A percentile compares a stretch with the other conserved stretches of the same genome.
Evolutionary conservation across 1,140 invertebrate genomes (phyloP).

Genomic region (Solenopsis fugax): DNA sequence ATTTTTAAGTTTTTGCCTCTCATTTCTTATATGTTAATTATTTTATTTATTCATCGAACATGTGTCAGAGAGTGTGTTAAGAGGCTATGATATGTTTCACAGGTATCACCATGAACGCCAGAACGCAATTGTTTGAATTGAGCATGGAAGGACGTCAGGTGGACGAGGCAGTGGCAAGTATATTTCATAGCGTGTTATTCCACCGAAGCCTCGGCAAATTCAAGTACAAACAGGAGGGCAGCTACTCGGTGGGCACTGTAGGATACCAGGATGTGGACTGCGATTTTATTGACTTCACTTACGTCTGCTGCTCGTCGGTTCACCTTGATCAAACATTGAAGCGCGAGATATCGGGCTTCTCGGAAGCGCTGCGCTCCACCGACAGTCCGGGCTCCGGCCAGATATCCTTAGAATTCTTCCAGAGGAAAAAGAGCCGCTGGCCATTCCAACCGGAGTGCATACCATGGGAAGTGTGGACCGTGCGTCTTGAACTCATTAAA

Average conservation of each 20-base stretch:
- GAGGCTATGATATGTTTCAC: conserved; percentile 36
- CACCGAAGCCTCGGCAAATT: conserved; percentile 98
- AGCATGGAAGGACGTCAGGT: conserved; percentile 97
- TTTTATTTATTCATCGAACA: neutral
- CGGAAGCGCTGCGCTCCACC: conserved; percentile 92
- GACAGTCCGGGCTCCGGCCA: conserved; percentile 92
- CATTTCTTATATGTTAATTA: neutral
- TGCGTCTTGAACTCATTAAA: conserved; percentile 95
- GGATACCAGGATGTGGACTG: conserved; percentile 98
- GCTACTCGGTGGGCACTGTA: conserved; percentile 97
- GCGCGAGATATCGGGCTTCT: conserved; percentile 94
- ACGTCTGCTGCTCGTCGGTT: conserved; percentile 96
- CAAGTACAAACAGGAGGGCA: conserved; percentile 96
- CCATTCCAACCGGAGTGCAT: conserved; percentile 95
- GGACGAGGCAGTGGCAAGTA: conserved; percentile 96
- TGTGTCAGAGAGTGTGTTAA: neutral
- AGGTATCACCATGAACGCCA: conserved; percentile 92
- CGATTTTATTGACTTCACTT: conserved; percentile 98
- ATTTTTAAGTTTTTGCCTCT: neutral
- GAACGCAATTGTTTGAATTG: conserved; percentile 95
- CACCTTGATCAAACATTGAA: conserved; percentile 92
- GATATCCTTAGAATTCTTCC: conserved; percentile 98
- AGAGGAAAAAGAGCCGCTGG: conserved; percentile 96
- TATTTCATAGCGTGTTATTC: conserved; percentile 98
- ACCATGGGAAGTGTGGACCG: conserved; percentile 99